Evolutionary conservation across 2,113 vertebrate genomes (phyloP).

Genomic region (Nettapus auritus): DNA sequence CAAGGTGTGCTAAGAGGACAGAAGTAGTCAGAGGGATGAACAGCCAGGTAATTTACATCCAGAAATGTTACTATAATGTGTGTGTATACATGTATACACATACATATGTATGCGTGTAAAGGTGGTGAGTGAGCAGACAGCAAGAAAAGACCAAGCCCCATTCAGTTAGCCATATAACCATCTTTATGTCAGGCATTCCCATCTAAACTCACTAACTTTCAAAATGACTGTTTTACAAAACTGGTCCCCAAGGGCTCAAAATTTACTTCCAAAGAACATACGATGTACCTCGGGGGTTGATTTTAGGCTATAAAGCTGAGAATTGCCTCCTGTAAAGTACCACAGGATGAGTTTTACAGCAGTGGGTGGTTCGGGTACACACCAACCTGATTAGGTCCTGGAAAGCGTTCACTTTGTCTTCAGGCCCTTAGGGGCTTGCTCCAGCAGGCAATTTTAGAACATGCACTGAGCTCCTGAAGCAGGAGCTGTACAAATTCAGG

Average conservation of each 20-base stretch:
- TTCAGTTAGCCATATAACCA: neutral
- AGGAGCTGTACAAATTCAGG: neutral
- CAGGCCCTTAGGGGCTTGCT: neutral
- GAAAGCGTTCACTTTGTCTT: accelerated
- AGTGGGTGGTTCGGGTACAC: neutral
- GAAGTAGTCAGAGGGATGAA: neutral
- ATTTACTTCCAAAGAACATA: neutral
- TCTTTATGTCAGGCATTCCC: neutral
- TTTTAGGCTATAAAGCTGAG: neutral
- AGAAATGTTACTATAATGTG: neutral
- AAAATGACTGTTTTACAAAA: neutral
- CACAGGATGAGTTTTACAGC: neutral
- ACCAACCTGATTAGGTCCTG: neutral
- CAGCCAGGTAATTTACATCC: neutral
- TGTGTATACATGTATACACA: neutral
- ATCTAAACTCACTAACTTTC: neutral
- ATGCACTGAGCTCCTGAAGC: neutral
- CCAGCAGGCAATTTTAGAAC: neutral
- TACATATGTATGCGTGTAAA: neutral
- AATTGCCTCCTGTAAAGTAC: neutral
- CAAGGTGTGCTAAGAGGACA: neutral
- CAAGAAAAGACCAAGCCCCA: neutral
- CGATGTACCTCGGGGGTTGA: neutral
- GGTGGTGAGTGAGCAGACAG: neutral
- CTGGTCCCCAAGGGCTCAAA: neutral